These are phyloP conservation scores for Pseudomyrmex sp. DNA, from an alignment of 1,140 invertebrate species.

Conservation along the genomic window DNA sequence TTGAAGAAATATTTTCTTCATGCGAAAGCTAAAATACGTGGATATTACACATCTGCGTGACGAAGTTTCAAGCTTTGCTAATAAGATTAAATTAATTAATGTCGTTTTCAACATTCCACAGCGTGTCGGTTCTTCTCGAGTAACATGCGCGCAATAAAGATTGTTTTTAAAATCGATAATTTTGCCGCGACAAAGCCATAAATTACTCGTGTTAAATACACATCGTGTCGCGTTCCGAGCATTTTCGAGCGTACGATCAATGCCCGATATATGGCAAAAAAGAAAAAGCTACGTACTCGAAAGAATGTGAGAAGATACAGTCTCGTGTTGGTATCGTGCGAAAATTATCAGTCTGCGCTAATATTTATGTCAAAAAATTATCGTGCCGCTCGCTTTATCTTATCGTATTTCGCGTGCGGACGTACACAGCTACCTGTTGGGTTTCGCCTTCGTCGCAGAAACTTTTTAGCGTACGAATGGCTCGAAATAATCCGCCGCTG, in stretches of 20 bases:
- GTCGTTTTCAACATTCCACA: too few relatives aligned
- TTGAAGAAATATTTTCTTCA: background rate
- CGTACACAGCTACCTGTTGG: conserved; percentile 36
- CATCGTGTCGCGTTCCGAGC: background rate
- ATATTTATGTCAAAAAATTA: conserved; percentile 64
- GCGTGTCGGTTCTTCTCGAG: too few relatives aligned
- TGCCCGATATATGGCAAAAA: background rate
- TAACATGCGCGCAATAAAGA: too few relatives aligned
- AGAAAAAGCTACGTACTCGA: background rate
- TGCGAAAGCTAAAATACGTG: background rate
- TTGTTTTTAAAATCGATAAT: background rate
- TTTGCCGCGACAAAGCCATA: too few relatives aligned
- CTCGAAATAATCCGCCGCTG: too few relatives aligned
- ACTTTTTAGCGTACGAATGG: background rate
- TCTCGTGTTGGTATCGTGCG: conserved; percentile 11
- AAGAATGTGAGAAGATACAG: conserved; percentile 1
- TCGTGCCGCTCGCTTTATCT: conserved; percentile 60
- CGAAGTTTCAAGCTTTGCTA: too few relatives aligned
- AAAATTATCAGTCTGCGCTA: conserved; percentile 66
- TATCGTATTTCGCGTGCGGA: conserved; percentile 47
- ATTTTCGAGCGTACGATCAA: conserved; percentile 8
- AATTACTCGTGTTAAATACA: background rate
- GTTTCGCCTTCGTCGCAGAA: conserved; percentile 41
- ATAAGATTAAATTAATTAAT: too few relatives aligned
- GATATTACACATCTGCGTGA: too few relatives aligned